These are phyloP conservation scores for Zapornia atra DNA, from an alignment of 2,113 vertebrate genomes.

Conservation along the genomic window DNA sequence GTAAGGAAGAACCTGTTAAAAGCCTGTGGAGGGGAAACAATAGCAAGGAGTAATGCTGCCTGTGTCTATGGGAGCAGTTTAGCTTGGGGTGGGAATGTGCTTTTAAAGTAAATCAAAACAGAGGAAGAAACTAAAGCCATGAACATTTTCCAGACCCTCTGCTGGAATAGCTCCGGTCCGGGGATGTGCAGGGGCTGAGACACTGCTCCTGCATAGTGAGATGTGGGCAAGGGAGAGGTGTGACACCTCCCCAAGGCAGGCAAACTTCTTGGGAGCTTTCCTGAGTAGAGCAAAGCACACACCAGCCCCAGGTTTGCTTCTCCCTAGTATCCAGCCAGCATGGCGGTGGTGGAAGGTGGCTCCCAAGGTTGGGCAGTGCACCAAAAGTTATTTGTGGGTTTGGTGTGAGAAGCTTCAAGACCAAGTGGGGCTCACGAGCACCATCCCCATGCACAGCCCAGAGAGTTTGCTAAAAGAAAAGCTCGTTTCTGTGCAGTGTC, in stretches of 20 bases:
- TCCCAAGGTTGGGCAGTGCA: background rate
- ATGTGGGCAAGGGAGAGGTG: background rate
- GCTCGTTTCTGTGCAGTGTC: background rate
- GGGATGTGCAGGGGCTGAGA: background rate
- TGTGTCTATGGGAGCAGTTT: background rate
- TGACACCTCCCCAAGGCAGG: background rate
- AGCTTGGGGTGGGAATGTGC: background rate
- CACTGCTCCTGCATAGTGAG: background rate
- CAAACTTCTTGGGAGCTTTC: background rate
- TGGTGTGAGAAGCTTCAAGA: background rate
- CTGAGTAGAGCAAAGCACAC: background rate
- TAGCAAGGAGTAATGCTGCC: background rate
- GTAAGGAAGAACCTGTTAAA: background rate
- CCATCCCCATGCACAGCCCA: background rate
- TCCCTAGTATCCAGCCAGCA: background rate
- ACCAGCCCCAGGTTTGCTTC: background rate
- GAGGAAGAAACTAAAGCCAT: background rate
- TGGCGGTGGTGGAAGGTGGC: background rate
- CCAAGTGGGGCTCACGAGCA: background rate
- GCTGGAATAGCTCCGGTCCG: background rate
- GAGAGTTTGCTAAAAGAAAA: background rate
- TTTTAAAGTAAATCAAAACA: constrained; percentile 14
- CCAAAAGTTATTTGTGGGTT: background rate
- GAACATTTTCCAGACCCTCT: background rate
- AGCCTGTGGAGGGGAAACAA: background rate